A percentile compares a stretch with the other conserved stretches of the same genome.
Conservation (phyloP, 2,797 vertebrate species). For the Danionella dracula region DNA sequence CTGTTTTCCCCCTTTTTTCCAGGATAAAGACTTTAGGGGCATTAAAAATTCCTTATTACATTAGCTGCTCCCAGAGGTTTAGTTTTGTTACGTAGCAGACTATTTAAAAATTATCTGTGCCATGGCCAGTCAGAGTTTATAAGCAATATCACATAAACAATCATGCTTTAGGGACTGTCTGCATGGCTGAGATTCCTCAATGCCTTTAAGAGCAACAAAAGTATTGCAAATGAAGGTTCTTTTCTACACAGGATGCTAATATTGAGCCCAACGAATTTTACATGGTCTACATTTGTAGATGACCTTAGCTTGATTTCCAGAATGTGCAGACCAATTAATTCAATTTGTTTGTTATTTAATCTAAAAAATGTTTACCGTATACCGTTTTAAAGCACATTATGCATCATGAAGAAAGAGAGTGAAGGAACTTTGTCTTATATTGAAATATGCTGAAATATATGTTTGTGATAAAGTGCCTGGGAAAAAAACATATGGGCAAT, state of each 20-base stretch:
- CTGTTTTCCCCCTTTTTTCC: constrained; percentile 14
- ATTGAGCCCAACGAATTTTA: neutral
- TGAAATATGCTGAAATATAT: too few species aligned
- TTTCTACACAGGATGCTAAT: neutral
- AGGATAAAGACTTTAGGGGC: neutral
- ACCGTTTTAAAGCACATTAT: too few species aligned
- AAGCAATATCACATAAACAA: neutral
- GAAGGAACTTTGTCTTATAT: too few species aligned
- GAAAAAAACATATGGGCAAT: too few species aligned
- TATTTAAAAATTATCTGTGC: neutral
- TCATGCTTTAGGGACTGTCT: neutral
- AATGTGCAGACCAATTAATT: too few species aligned
- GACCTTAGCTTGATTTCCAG: too few species aligned
- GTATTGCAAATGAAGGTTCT: neutral
- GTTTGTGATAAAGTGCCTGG: too few species aligned
- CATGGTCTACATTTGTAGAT: neutral
- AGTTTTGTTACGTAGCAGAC: neutral
- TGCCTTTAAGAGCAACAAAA: neutral
- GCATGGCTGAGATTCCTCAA: neutral
- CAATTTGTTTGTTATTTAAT: too few species aligned
- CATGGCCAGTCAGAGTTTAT: neutral
- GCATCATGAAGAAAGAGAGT: too few species aligned
- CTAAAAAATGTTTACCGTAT: too few species aligned
- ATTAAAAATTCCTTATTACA: constrained; percentile 2
- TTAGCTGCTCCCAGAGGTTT: neutral